These are phyloP conservation scores for Chelidonichthys spinosus DNA, from an alignment of 2,797 vertebrate species.

Conservation along the genomic window DNA sequence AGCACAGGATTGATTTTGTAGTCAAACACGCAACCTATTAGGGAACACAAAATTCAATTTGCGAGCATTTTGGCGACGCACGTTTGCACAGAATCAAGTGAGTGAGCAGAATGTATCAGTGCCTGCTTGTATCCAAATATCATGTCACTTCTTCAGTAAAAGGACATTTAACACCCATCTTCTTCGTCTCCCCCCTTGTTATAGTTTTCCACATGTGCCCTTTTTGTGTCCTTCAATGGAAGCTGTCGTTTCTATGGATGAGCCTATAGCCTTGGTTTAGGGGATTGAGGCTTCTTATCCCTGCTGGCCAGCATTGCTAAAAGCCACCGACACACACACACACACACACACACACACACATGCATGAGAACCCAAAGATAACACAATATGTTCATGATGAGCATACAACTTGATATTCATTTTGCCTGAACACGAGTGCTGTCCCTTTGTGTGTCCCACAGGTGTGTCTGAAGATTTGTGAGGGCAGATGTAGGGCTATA, in stretches of 20 bases:
- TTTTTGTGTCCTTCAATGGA: conserved; percentile 21
- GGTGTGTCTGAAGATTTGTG: background rate
- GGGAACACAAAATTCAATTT: background rate
- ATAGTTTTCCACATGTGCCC: background rate
- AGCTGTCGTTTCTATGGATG: conserved; percentile 28
- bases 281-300: conserved; percentile 53
- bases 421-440: background rate
- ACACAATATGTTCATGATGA: conserved; percentile 4
- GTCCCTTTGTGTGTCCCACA: background rate
- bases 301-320: conserved; percentile 38
- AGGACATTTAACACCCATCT: background rate
- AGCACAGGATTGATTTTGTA: conserved; percentile 3
- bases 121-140: background rate
- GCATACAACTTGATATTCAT: conserved; percentile 22
- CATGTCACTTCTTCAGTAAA: background rate
- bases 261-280: conserved; percentile 21
- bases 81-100: background rate
- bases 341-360: conserved; percentile 4
- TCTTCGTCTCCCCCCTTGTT: background rate
- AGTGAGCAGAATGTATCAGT: background rate
- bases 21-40: background rate
- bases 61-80: background rate
- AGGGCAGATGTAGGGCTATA: background rate
- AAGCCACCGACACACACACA: conserved; percentile 27
- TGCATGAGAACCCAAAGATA: background rate